phyloP scores from a whole-genome alignment of 1,140 invertebrate species.

The Geopemphigus sp. region DNA sequence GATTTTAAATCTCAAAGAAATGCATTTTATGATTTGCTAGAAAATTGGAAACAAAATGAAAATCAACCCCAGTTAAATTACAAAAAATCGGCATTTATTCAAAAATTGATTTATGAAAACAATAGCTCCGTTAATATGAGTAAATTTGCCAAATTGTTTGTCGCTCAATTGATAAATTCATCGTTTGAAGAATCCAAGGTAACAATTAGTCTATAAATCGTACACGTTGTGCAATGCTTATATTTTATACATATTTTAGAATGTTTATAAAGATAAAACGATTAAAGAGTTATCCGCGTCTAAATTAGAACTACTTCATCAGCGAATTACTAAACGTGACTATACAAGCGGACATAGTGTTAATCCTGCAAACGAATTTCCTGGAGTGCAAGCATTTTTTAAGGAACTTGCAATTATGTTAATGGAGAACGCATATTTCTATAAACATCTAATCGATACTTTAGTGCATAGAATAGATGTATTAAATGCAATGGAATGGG shows the following conservation, averaged over 20 bases:
- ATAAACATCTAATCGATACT: constrained; percentile 38
- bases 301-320: constrained; percentile 40
- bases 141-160: constrained; percentile 42
- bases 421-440: not conserved
- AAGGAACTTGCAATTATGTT: not conserved
- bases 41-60: constrained; percentile 34
- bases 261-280: constrained; percentile 39
- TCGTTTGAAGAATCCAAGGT: constrained; percentile 43
- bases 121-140: constrained; percentile 29
- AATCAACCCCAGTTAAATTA: not conserved
- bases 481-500: constrained; percentile 40
- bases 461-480: constrained; percentile 40
- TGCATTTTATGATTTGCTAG: constrained; percentile 44
- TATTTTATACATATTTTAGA: constrained; percentile 1
- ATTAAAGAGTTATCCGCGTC: constrained; percentile 26
- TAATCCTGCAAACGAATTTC: constrained; percentile 37
- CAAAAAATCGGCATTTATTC: constrained; percentile 17
- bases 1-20: constrained; percentile 33
- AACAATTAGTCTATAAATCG: not conserved
- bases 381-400: constrained; percentile 39
- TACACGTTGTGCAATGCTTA: not conserved
- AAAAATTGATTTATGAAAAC: constrained; percentile 21
- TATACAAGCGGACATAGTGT: constrained; percentile 39
- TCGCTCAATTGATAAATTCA: constrained; percentile 39
- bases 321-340: constrained; percentile 43